Conservation (phyloP, 2,113 vertebrate species). For the Saguinus midas region DNA sequence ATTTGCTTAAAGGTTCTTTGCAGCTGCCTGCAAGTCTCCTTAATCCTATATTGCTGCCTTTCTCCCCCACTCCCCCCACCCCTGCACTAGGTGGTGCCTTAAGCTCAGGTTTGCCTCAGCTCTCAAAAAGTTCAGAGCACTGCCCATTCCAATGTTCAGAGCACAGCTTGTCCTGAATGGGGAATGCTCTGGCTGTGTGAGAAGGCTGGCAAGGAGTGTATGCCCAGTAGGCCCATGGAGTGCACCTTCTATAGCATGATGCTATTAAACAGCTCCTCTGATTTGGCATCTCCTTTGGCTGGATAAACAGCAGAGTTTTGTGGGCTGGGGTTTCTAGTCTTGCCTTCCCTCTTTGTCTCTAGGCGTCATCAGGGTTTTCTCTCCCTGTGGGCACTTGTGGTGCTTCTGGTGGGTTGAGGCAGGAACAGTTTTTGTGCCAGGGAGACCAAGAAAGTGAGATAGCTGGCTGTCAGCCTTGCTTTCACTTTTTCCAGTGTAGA, state of each 20-base stretch:
- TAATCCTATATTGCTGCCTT: neutral
- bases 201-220: neutral
- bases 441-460: neutral
- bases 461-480: neutral
- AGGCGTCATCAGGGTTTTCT: neutral
- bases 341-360: neutral
- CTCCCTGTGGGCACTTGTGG: neutral
- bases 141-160: neutral
- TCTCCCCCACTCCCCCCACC: too few species aligned
- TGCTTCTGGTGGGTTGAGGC: neutral
- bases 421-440: neutral
- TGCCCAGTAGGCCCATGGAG: neutral
- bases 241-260: neutral
- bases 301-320: neutral
- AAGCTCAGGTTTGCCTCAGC: neutral
- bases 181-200: neutral
- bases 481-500: neutral
- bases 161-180: neutral
- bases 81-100: neutral
- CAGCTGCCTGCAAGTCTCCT: neutral
- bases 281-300: neutral
- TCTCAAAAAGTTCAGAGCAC: neutral
- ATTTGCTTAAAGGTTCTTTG: neutral
- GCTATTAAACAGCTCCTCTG: neutral
- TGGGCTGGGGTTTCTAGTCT: neutral